Evolutionary conservation across 2,888 invertebrate genomes (phyloP).

Genomic region (Pemphredon lugubris): DNA sequence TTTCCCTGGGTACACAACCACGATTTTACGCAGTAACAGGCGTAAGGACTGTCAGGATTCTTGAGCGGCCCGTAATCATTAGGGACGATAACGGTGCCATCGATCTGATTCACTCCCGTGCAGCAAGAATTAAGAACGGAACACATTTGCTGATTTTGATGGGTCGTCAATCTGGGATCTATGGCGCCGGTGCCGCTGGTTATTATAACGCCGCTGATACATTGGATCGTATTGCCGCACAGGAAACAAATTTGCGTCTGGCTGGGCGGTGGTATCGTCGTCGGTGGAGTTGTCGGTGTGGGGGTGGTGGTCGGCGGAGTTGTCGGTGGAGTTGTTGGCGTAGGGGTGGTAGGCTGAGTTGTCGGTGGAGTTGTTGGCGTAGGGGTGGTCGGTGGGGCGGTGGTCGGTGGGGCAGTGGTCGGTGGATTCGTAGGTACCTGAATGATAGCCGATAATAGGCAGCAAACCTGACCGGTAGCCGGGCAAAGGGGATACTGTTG

Average conservation of each 20-base stretch:
- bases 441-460: conserved; percentile 49
- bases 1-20: conserved; percentile 68
- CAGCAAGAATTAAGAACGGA: conserved; percentile 22
- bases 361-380: too few species aligned
- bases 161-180: conserved; percentile 69
- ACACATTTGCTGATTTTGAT: conserved; percentile 11
- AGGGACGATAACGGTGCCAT: conserved; percentile 14
- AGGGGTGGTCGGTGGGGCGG: too few species aligned
- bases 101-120: conserved; percentile 9
- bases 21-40: conserved; percentile 72
- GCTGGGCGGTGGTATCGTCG: conserved; percentile 16
- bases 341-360: too few species aligned
- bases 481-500: conserved; percentile 56
- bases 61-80: conserved; percentile 42
- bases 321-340: too few species aligned
- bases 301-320: too few species aligned
- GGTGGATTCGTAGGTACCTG: conserved; percentile 20
- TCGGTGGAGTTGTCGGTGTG: conserved; percentile 5
- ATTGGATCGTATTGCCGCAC: conserved; percentile 62
- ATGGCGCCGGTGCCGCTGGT: conserved; percentile 60
- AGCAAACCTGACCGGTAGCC: conserved; percentile 66
- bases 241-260: conserved; percentile 45
- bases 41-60: conserved; percentile 69
- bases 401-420: conserved; percentile 5
- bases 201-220: conserved; percentile 48